A percentile compares a stretch with the other conserved stretches of the same genome.
Evolutionary conservation across 2,113 vertebrate species (phyloP).

Genomic region (Percina caprodes): DNA sequence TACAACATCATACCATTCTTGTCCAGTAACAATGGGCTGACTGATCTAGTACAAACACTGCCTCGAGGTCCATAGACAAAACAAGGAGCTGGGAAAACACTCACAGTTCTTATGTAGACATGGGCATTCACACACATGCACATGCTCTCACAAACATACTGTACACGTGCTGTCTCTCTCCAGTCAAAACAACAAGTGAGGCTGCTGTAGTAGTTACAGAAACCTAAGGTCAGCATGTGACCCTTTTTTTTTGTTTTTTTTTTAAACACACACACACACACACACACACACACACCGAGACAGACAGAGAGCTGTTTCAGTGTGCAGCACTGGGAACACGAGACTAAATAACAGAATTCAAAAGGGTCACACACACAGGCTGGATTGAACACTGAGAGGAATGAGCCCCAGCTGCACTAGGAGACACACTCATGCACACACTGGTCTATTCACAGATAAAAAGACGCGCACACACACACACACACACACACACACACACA

Average conservation of each 20-base stretch:
- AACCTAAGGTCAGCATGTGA: constrained; percentile 53
- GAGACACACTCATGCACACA: constrained; percentile 16
- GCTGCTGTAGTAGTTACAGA: constrained; percentile 45
- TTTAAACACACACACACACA: constrained; percentile 10
- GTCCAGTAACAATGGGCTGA: constrained; percentile 60
- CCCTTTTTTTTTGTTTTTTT: constrained; percentile 27
- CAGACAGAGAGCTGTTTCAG: constrained; percentile 38
- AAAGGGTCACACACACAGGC: constrained; percentile 62
- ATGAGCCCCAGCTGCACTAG: constrained; percentile 51
- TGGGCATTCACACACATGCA: constrained; percentile 43
- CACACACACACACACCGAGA: background rate
- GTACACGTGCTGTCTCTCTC: constrained; percentile 24
- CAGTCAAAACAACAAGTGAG: constrained; percentile 68
- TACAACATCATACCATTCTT: constrained; percentile 57
- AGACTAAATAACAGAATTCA: constrained; percentile 60
- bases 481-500: constrained; percentile 6
- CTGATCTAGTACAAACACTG: constrained; percentile 55
- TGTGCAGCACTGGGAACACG: constrained; percentile 35
- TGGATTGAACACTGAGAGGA: constrained; percentile 57
- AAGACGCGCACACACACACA: background rate
- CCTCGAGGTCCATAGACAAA: constrained; percentile 69
- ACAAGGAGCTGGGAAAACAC: constrained; percentile 70
- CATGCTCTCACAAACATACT: constrained; percentile 1
- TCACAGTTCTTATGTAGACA: constrained; percentile 37
- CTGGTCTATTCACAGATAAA: constrained; percentile 29